These are phyloP conservation scores for Pollicipes pollicipes DNA, from an alignment of 1,140 invertebrate genomes.

Conservation along the genomic window DNA sequence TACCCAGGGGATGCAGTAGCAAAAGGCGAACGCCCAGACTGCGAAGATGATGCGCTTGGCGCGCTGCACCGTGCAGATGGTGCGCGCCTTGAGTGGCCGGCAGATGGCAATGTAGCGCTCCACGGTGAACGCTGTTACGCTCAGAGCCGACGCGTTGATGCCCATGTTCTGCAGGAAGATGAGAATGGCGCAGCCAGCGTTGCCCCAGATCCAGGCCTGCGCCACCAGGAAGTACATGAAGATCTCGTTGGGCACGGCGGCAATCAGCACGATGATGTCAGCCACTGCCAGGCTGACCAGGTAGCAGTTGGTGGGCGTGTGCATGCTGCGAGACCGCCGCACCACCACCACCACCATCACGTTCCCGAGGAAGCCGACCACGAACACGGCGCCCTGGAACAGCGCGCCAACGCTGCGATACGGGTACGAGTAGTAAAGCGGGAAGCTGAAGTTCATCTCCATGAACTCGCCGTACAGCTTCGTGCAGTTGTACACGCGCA, in stretches of 20 bases:
- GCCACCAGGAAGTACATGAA: slow-evolving; percentile 37
- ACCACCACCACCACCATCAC: slow-evolving; percentile 37
- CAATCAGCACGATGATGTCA: slow-evolving; percentile 38
- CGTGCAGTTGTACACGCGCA: slow-evolving; percentile 6
- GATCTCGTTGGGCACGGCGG: slow-evolving; percentile 39
- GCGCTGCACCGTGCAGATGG: slow-evolving; percentile 35
- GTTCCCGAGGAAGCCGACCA: slow-evolving; percentile 38
- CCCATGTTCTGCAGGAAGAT: slow-evolving; percentile 46
- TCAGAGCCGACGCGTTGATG: slow-evolving; percentile 45
- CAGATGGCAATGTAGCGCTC: slow-evolving; percentile 42
- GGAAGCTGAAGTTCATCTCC: background rate
- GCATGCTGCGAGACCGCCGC: slow-evolving; percentile 29
- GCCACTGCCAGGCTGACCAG: slow-evolving; percentile 39
- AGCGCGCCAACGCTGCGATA: slow-evolving; percentile 37
- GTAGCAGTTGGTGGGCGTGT: slow-evolving; percentile 44
- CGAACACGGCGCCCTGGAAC: slow-evolving; percentile 36
- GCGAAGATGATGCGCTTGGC: slow-evolving; percentile 37
- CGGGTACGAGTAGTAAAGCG: slow-evolving; percentile 30
- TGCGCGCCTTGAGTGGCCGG: slow-evolving; percentile 37
- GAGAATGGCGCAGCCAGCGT: slow-evolving; percentile 37
- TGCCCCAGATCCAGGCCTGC: slow-evolving; percentile 40
- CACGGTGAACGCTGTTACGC: slow-evolving; percentile 48
- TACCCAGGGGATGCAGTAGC: slow-evolving; percentile 37
- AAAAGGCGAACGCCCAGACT: slow-evolving; percentile 38
- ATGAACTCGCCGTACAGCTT: slow-evolving; percentile 3